Percentiles rank a stretch among this genome's conserved stretches.
Conservation (phyloP, 2,113 vertebrate species). For the Turnix velox region DNA sequence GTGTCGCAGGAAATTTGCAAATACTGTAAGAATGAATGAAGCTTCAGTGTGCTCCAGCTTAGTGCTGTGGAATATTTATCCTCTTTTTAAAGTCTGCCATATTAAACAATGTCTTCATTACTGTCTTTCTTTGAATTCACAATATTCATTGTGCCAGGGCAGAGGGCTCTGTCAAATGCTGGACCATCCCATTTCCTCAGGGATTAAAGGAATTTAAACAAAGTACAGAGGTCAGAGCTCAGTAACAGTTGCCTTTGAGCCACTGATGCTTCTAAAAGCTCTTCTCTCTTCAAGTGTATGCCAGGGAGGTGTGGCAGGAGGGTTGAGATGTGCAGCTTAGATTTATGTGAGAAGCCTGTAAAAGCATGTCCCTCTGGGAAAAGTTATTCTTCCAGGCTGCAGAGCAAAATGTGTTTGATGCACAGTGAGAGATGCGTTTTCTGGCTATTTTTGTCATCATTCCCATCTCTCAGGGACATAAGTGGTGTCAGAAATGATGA, state of each 20-base stretch:
- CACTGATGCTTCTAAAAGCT: not conserved
- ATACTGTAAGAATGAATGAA: not conserved
- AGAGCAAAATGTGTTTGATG: not conserved
- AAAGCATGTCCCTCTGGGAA: not conserved
- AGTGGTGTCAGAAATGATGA: not conserved
- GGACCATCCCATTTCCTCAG: not conserved
- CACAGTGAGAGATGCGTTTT: not conserved
- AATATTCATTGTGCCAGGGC: not conserved
- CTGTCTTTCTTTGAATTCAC: not conserved
- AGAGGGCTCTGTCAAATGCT: not conserved
- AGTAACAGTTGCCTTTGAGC: not conserved
- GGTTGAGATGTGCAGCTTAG: not conserved
- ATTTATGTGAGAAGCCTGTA: not conserved
- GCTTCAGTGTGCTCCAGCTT: not conserved
- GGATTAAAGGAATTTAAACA: not conserved
- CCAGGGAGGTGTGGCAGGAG: not conserved
- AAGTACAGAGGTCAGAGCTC: not conserved
- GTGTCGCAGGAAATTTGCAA: slow-evolving; percentile 42
- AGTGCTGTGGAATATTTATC: not conserved
- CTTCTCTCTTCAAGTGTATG: not conserved
- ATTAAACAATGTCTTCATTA: not conserved
- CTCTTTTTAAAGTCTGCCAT: not conserved
- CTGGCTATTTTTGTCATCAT: not conserved
- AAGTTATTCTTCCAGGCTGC: not conserved
- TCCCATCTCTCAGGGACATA: not conserved